Conservation (phyloP, 2,797 vertebrate species). For the Alcedo quadribrachys region DNA sequence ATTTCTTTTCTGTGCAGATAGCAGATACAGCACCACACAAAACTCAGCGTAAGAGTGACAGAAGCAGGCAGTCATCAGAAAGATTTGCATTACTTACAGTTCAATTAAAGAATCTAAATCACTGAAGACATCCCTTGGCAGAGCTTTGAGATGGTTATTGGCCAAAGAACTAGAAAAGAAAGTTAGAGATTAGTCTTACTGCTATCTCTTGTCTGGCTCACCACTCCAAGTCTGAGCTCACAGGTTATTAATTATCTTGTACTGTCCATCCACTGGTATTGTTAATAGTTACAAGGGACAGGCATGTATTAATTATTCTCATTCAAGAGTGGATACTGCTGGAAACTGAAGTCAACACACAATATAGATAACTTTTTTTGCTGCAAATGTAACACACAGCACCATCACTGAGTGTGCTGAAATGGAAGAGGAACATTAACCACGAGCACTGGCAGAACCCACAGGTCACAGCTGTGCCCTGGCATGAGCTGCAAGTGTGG, state of each 20-base stretch:
- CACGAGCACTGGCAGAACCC: rapidly evolving
- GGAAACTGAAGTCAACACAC: neutral
- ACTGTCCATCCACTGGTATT: neutral
- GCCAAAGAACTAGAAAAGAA: conserved; percentile 91
- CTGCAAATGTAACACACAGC: neutral
- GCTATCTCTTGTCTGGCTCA: neutral
- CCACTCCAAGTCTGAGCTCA: neutral
- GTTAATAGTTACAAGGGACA: neutral
- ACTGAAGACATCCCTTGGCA: conserved; percentile 93
- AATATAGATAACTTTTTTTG: neutral
- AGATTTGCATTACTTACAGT: conserved; percentile 85
- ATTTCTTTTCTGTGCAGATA: neutral
- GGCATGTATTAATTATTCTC: neutral
- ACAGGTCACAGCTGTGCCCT: neutral
- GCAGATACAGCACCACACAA: neutral
- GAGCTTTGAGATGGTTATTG: conserved; percentile 93
- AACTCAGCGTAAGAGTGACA: neutral
- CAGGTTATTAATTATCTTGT: conserved; percentile 1
- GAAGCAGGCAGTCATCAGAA: neutral
- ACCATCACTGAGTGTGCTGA: neutral
- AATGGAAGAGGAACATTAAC: neutral
- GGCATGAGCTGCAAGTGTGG: neutral
- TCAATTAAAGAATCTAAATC: conserved; percentile 97
- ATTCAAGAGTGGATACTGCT: neutral
- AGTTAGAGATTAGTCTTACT: conserved; percentile 53